Conservation (phyloP, 2,888 invertebrate genomes). For the Drosophila histrio region DNA sequence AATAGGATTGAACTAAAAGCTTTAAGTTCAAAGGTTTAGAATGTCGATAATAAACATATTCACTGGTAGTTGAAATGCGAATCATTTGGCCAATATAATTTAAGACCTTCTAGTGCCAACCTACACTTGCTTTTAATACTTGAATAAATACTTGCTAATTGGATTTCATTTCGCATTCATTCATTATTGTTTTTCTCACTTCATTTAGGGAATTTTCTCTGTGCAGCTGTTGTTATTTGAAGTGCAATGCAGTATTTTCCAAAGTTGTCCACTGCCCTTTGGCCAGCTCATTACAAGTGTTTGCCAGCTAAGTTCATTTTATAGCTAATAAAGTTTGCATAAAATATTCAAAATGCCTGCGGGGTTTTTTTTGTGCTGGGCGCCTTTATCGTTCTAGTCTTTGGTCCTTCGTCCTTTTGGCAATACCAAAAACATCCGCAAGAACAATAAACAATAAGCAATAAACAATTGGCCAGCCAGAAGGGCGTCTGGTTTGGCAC, state of each 20-base stretch:
- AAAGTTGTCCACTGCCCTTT: constrained; percentile 13
- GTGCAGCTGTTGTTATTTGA: not conserved
- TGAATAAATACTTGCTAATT: not conserved
- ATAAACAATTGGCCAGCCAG: constrained; percentile 60
- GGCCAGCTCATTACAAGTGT: constrained; percentile 53
- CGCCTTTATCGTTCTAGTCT: not conserved
- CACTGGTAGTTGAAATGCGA: too few species aligned
- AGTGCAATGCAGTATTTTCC: not conserved
- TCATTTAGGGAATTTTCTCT: not conserved
- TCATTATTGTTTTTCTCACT: not conserved
- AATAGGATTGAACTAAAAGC: too few species aligned
- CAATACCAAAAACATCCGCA: constrained; percentile 17
- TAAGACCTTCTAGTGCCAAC: too few species aligned
- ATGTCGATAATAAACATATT: too few species aligned
- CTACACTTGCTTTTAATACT: too few species aligned
- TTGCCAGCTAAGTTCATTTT: constrained; percentile 48
- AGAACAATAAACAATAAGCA: constrained; percentile 47
- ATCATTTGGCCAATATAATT: too few species aligned
- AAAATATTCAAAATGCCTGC: constrained; percentile 59
- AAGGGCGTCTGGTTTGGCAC: constrained; percentile 19
- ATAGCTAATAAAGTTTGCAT: constrained; percentile 60
- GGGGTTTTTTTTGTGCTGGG: constrained; percentile 14
- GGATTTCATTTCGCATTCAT: not conserved
- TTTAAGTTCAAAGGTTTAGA: too few species aligned
- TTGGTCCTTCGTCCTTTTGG: constrained; percentile 16